Evolutionary conservation across 2,113 vertebrate species (phyloP), one percentile per base, ranked within the genome.

Genomic region (Microtus oregoni): DNA sequence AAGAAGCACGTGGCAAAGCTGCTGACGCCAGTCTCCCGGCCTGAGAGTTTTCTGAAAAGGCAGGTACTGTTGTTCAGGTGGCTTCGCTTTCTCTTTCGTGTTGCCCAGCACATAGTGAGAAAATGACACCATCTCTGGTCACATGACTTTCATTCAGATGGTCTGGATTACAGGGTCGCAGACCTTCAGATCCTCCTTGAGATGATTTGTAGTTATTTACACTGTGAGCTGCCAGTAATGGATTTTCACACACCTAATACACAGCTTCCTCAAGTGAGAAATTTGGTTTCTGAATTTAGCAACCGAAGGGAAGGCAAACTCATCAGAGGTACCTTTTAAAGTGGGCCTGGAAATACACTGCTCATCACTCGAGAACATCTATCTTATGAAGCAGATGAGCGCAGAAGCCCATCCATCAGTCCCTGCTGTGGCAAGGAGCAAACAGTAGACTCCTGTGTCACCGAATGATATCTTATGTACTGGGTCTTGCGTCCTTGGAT

Each of bases 271-370:
- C 0, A 94, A 97, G 97, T 96, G 96, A 97, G 95, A 2, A 67
- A 93, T 97, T 97, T 97, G 98, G 97, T 97, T 98, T 98, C 98
- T 98, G 94, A 63, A 88, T 97, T 98, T 98, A 96, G 94, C 96
- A 96, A 95, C 97, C 22, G 2, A 96, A 96, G 94, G 97, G 96
- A 78, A 92, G 97, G 76, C 82, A 91, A 93, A 98, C 91, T 97
- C 95, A 96, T 94, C 79, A 97, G 97, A 89, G 52, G 52, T 90
- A 81, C 91, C 97, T 96, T 97, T 94, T 83, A 81, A 98, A 98
- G 81, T 96, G 93, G 97, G 96, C 94, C 86, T 95, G 94, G 86
- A 88, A 92, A 95, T 77, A 4, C 86, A 88, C 94, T 97, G 94
- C 97, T 70, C 0, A 0, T 95, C 86, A 65, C 70, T 98, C 81